Conservation (phyloP, 1,140 invertebrate genomes). For the Phthorimaea operculella region DNA sequence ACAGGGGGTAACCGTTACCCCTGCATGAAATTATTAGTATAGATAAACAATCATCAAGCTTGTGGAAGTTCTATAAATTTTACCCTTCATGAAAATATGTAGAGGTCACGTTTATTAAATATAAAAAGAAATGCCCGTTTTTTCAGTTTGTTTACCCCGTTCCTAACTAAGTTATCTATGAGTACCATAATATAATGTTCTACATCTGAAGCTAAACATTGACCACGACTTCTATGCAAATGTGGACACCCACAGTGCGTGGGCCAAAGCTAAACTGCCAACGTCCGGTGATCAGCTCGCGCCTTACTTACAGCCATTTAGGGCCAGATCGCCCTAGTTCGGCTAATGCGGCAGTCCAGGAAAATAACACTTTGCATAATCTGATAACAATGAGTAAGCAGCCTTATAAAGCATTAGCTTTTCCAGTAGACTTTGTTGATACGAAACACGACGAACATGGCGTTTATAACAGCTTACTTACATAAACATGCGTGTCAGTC, state of each 20-base stretch:
- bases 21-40: no score
- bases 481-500: no score
- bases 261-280: slow-evolving; percentile 46
- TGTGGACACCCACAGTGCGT: slow-evolving; percentile 37
- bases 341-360: neutral
- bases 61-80: no score
- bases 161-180: no score
- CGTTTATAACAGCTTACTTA: no score
- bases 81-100: no score
- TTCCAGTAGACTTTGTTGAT: neutral
- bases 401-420: slow-evolving; percentile 14
- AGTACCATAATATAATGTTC: no score
- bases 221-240: slow-evolving; percentile 20
- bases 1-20: no score
- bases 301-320: neutral
- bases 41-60: no score
- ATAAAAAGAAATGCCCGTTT: no score
- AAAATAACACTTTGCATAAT: neutral
- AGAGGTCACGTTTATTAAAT: no score
- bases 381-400: neutral
- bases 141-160: neutral
- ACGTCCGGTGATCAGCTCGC: slow-evolving; percentile 39
- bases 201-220: slow-evolving; percentile 15
- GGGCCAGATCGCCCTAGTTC: neutral
- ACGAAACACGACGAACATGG: no score